Percentiles rank a stretch among this genome's conserved stretches.
Evolutionary conservation across 2,797 vertebrate genomes (phyloP).

Genomic region (Gallinago nigripennis): DNA sequence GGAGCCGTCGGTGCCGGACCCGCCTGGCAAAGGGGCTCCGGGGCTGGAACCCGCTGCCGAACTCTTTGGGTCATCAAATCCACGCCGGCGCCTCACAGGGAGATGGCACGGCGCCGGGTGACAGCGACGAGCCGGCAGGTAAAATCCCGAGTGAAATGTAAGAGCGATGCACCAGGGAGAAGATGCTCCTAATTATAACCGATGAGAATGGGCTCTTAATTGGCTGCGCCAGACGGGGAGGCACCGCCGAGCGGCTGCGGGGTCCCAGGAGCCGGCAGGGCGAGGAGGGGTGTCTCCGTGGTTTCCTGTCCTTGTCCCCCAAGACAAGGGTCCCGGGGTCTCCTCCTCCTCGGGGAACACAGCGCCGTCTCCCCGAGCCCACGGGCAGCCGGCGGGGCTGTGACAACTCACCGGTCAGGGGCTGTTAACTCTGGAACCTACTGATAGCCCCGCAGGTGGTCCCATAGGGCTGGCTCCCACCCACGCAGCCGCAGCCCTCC

Average conservation of each 20-base stretch:
- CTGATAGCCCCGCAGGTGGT: not conserved
- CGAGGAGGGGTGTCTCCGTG: not conserved
- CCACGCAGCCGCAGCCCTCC: not conserved
- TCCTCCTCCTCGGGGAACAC: not conserved
- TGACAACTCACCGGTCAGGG: not conserved
- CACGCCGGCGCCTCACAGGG: not conserved
- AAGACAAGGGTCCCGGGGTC: not conserved
- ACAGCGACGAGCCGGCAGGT: slow-evolving; percentile 53
- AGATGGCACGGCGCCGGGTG: slow-evolving; percentile 11
- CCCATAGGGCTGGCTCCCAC: not conserved
- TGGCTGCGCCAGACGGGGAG: not conserved
- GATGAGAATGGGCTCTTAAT: slow-evolving; percentile 20
- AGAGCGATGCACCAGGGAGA: not conserved
- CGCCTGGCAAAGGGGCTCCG: not conserved
- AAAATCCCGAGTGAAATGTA: slow-evolving; percentile 54
- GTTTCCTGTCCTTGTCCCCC: not conserved
- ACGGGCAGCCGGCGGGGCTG: rapidly evolving
- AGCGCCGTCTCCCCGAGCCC: not conserved
- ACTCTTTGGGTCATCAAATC: slow-evolving; percentile 37
- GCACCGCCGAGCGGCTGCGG: not conserved
- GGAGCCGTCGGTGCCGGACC: not conserved
- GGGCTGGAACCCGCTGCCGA: not conserved
- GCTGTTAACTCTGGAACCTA: not conserved
- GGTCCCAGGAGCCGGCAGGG: not conserved
- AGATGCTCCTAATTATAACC: slow-evolving; percentile 31